Evolutionary conservation across 2,888 invertebrate genomes (phyloP).

Genomic region (Campopleginae sp.): DNA sequence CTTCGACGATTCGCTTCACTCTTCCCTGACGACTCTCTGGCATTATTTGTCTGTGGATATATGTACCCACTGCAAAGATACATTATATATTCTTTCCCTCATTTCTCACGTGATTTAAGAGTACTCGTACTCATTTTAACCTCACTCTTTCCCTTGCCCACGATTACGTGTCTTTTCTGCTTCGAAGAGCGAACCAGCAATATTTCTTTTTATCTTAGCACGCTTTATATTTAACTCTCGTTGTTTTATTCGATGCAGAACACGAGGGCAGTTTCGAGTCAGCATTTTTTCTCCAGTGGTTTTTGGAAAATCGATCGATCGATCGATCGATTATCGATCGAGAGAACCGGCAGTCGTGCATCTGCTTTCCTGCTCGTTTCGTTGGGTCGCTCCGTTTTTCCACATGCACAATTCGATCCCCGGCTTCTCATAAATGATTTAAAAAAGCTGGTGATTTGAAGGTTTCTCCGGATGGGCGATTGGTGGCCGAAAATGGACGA

Average conservation of each 20-base stretch:
- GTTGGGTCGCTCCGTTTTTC: no score
- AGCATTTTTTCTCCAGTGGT: neutral
- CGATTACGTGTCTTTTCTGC: conserved; percentile 50
- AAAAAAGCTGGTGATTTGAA: neutral
- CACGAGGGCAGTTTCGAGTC: neutral
- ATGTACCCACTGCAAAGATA: conserved; percentile 10
- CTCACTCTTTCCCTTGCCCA: conserved; percentile 34
- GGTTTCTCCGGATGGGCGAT: neutral
- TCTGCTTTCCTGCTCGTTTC: no score
- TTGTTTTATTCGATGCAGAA: neutral
- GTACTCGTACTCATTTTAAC: conserved; percentile 58
- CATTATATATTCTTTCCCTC: conserved; percentile 57
- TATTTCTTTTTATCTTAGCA: conserved; percentile 1
- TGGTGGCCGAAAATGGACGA: conserved; percentile 13
- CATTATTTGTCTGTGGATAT: conserved; percentile 31
- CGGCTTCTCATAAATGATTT: no score
- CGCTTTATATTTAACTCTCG: neutral
- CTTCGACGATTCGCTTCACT: conserved; percentile 27
- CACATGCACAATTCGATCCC: no score
- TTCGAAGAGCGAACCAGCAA: conserved; percentile 6
- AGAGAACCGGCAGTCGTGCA: no score
- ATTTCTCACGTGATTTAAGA: conserved; percentile 65
- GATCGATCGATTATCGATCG: no score
- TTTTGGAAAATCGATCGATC: neutral
- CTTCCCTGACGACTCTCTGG: conserved; percentile 58